Percentiles rank a stretch among this genome's conserved stretches.
Conservation (phyloP, 2,113 vertebrate species). For the Dolichallabes microphthalmus region DNA sequence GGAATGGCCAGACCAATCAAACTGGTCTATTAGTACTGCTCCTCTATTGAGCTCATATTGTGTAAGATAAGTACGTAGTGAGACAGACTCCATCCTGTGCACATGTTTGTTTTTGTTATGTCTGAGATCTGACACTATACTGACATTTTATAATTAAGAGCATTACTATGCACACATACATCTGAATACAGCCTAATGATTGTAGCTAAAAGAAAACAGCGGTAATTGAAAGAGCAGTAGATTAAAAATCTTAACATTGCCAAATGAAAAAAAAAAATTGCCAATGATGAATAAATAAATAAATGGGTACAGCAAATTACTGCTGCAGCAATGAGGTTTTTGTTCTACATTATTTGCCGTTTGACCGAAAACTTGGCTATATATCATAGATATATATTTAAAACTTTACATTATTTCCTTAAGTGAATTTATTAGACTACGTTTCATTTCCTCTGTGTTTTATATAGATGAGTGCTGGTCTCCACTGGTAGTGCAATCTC, state of each 20-base stretch:
- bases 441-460: background rate
- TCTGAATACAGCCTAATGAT: background rate
- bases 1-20: background rate
- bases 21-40: background rate
- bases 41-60: background rate
- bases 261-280: background rate
- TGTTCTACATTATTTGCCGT: background rate
- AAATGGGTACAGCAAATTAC: background rate
- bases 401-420: background rate
- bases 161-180: background rate
- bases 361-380: background rate
- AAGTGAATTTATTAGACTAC: background rate
- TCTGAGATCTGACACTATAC: background rate
- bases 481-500: conserved; percentile 72
- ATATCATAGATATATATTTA: background rate
- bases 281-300: background rate
- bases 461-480: conserved; percentile 75
- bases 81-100: background rate
- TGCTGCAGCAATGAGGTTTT: background rate
- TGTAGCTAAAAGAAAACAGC: background rate
- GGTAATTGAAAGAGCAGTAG: background rate
- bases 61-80: background rate
- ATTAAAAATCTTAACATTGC: background rate
- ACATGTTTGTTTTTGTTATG: too few species aligned
- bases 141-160: background rate